Evolutionary conservation across 2,888 invertebrate species (phyloP).

Genomic region (Noctua janthina): DNA sequence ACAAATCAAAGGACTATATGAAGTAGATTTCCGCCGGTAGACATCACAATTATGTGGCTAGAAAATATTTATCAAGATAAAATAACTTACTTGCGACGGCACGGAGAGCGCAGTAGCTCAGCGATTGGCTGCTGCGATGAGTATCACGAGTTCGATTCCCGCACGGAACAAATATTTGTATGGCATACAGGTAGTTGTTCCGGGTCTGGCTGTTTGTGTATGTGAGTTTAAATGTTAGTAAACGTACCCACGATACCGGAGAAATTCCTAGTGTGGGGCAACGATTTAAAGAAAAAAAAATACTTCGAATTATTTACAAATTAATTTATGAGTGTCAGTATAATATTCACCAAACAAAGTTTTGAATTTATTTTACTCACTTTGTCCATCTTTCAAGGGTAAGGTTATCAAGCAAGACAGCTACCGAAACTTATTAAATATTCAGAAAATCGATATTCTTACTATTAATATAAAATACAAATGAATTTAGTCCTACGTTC

Average conservation of each 20-base stretch:
- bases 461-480: neutral
- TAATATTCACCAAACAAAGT: neutral
- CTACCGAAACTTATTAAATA: neutral
- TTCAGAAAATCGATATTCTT: neutral
- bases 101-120: no score
- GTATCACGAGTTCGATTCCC: no score
- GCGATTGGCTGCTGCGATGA: no score
- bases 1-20: neutral
- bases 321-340: neutral
- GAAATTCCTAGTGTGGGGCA: no score
- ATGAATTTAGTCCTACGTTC: neutral
- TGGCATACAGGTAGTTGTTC: no score
- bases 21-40: neutral
- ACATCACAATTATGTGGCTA: neutral
- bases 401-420: neutral
- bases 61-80: slow-evolving; percentile 25
- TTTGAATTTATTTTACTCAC: slow-evolving; percentile 3
- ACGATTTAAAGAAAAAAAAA: no score
- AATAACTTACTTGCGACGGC: neutral
- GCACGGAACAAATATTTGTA: no score
- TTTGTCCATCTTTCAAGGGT: neutral
- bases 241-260: no score
- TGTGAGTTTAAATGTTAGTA: no score
- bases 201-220: no score
- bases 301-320: neutral